phyloP scores from a whole-genome alignment of 2,113 vertebrate genomes.

The Ramphastos sulfuratus region DNA sequence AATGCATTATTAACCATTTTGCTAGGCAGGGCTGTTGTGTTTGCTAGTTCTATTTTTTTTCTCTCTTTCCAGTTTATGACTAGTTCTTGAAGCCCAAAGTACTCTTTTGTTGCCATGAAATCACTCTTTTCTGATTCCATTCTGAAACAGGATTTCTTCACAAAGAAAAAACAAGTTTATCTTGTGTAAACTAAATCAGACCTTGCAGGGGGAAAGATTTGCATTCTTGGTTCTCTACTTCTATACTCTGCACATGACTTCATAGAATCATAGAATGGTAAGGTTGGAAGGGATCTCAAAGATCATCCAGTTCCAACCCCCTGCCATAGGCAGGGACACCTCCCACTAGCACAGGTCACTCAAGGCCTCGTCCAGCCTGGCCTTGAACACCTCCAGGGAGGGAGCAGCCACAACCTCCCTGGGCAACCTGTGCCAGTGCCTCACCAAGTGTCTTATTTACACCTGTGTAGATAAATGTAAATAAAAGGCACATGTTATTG shows the following conservation, averaged over 20 bases:
- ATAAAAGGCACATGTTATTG: not conserved
- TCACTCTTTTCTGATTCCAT: not conserved
- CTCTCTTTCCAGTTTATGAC: not conserved
- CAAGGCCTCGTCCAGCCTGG: too few relatives aligned
- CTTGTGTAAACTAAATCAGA: not conserved
- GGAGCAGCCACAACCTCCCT: too few relatives aligned
- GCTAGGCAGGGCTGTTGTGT: not conserved
- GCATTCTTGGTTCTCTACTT: not conserved
- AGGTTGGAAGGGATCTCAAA: too few relatives aligned
- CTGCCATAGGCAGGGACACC: too few relatives aligned
- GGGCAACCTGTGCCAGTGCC: too few relatives aligned
- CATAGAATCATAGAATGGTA: too few relatives aligned
- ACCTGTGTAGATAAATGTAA: not conserved
- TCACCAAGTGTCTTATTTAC: not conserved
- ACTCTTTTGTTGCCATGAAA: not conserved
- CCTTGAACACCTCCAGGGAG: too few relatives aligned
- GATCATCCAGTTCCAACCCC: too few relatives aligned
- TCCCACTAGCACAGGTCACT: too few relatives aligned
- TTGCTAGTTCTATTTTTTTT: not conserved
- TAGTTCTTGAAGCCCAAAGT: not conserved
- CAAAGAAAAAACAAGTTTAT: not conserved
- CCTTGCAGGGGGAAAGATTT: not conserved
- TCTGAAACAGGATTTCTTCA: not conserved
- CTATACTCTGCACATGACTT: not conserved
- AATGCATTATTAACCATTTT: not conserved